Percentiles rank a stretch among this genome's conserved stretches.
These are phyloP conservation scores for Syritta pipiens DNA, from an alignment of 2,888 invertebrate genomes.

Conservation along the genomic window DNA sequence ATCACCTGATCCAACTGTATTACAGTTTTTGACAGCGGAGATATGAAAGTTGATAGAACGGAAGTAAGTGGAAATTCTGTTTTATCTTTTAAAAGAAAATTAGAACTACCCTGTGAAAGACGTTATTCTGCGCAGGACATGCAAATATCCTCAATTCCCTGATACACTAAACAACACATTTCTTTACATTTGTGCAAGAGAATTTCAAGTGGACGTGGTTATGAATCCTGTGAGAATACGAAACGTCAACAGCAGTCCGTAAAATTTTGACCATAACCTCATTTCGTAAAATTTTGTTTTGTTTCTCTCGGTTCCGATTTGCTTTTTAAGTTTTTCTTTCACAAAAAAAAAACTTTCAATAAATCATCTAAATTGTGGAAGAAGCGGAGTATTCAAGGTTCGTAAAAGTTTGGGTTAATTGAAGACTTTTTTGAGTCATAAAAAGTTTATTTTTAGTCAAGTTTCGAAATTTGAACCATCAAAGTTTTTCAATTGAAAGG, in stretches of 20 bases:
- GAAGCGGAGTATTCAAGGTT: too few species aligned
- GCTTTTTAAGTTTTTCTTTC: neutral
- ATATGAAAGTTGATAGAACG: too few species aligned
- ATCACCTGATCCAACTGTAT: too few species aligned
- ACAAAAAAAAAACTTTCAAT: too few species aligned
- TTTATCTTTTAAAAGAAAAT: too few species aligned
- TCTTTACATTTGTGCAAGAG: slow-evolving; percentile 32
- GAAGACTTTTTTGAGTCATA: too few species aligned
- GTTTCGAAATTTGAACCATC: too few species aligned
- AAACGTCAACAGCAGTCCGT: slow-evolving; percentile 46
- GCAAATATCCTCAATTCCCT: slow-evolving; percentile 51
- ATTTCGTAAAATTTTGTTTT: slow-evolving; percentile 24
- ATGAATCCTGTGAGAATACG: slow-evolving; percentile 13
- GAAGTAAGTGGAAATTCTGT: neutral
- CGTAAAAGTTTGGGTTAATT: too few species aligned
- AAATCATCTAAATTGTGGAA: too few species aligned
- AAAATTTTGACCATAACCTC: slow-evolving; percentile 42
- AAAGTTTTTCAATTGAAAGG: neutral
- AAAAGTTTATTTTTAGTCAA: too few species aligned
- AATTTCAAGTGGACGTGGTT: slow-evolving; percentile 39
- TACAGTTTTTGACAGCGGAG: too few species aligned
- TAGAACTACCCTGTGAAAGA: slow-evolving; percentile 33
- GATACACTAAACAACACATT: slow-evolving; percentile 25
- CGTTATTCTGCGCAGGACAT: slow-evolving; percentile 50
- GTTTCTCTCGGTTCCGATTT: neutral